These are phyloP conservation scores for Temnothorax ravouxi DNA, from an alignment of 2,888 invertebrate genomes.

Conservation along the genomic window DNA sequence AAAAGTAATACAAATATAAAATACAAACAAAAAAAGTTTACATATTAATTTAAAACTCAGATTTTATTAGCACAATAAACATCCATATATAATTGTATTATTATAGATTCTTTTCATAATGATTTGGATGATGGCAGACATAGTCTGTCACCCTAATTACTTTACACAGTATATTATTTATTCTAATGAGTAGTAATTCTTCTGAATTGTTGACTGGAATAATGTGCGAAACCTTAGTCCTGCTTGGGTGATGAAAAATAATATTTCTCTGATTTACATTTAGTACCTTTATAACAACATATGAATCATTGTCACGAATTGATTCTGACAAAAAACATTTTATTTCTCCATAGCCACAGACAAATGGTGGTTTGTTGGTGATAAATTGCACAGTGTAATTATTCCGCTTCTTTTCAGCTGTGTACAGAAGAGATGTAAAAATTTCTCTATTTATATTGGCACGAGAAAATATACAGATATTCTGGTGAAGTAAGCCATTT, in stretches of 20 bases:
- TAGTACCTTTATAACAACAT: neutral
- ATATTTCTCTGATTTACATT: slow-evolving; percentile 2
- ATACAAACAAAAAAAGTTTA: no score
- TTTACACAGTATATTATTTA: neutral
- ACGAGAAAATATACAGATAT: neutral
- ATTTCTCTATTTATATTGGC: neutral
- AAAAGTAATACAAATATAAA: no score
- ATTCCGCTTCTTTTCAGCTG: neutral
- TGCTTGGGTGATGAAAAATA: neutral
- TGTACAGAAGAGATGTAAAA: neutral
- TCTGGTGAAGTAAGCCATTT: neutral
- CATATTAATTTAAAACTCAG: neutral
- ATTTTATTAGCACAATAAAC: neutral
- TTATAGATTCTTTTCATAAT: slow-evolving; percentile 4
- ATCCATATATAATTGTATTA: neutral
- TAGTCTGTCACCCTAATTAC: slow-evolving; percentile 2
- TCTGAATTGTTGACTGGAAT: neutral
- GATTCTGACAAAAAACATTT: neutral
- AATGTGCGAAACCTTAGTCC: neutral
- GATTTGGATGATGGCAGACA: slow-evolving; percentile 3
- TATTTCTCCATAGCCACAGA: neutral
- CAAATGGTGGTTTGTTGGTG: neutral
- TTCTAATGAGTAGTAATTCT: neutral
- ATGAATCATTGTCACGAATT: slow-evolving; percentile 1
- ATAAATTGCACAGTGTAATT: neutral